Conservation (phyloP, 2,888 invertebrate genomes). For the Caenorhabditis sinica region DNA sequence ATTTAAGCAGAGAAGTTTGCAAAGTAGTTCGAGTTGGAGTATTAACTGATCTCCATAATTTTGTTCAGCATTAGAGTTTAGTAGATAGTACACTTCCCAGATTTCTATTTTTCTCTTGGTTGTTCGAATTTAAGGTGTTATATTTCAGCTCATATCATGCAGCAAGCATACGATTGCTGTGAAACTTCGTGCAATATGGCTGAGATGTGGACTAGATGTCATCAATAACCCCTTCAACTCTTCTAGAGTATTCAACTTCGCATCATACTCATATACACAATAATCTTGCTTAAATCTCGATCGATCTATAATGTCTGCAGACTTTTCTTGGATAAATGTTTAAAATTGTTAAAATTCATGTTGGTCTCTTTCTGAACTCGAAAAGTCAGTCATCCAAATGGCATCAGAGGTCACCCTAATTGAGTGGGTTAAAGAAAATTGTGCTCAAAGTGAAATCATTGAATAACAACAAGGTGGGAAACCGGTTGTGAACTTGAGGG, state of each 20-base stretch:
- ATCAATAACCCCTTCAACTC: not conserved
- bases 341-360: not conserved
- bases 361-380: not conserved
- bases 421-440: conserved; percentile 1
- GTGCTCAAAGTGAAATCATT: conserved; percentile 28
- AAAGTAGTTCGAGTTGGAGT: too few species aligned
- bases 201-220: not conserved
- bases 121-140: too few species aligned
- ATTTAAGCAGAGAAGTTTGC: too few species aligned
- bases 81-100: too few species aligned
- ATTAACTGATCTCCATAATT: too few species aligned
- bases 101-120: not conserved
- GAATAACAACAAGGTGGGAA: conserved; percentile 28
- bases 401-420: conserved; percentile 21
- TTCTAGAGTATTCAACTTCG: not conserved
- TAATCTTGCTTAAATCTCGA: not conserved
- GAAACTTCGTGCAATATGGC: not conserved
- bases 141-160: not conserved
- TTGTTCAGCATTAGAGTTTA: too few species aligned
- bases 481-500: conserved; percentile 29
- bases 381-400: not conserved
- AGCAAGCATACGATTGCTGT: conserved; percentile 13
- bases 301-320: not conserved
- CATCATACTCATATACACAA: not conserved
- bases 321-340: not conserved